Base-by-base conservation (phyloP, 1,140 invertebrate genomes). In the Archegozetes longisetosus region DNA sequence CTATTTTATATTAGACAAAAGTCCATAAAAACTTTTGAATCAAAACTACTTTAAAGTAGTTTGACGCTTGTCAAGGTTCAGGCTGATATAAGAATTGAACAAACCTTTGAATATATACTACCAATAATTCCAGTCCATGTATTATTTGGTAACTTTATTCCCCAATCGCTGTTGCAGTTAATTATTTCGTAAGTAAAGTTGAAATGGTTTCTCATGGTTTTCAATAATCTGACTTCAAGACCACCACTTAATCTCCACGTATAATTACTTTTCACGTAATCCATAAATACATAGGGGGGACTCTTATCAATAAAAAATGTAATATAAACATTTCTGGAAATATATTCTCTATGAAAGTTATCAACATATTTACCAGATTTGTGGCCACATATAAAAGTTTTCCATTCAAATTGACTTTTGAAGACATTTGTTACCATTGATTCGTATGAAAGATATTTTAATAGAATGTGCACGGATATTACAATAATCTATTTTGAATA, bases 41-140 rank as follows among this genome's bases (percentile, higher is more conserved):
- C n/a, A n/a, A n/a, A n/a, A n/a, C n/a, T n/a, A n/a, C n/a, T n/a
- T n/a, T n/a, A n/a, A n/a, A n/a, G n/a, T n/a, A n/a, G n/a, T n/a
- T n/a, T n/a, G n/a, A n/a, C n/a, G n/a, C n/a, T n/a, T n/a, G n/a
- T n/a, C n/a, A n/a, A n/a, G n/a, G n/a, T n/a, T n/a, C n/a, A n/a
- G n/a, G n/a, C n/a, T n/a, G n/a, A 40, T 40, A 40, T 9, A 40
- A 40, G 17, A 40, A 40, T 9, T 6, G 6, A 17, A 9, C 17
- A 40, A 40, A 58, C 57, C 6, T 58, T 46, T 26, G 26, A 4
- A 20, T 3, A 24, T 3, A 58, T 14, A 24, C 23, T 17, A 13
- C 57, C 57, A 22, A 58, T 51, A 17, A 58, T 4, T 12, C 57
- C 57, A 58, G 48, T 49, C 57, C 57, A 58, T 12, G 24, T 50